Evolutionary conservation across 1,140 invertebrate species (phyloP).

Genomic region (Fopius arisanus): DNA sequence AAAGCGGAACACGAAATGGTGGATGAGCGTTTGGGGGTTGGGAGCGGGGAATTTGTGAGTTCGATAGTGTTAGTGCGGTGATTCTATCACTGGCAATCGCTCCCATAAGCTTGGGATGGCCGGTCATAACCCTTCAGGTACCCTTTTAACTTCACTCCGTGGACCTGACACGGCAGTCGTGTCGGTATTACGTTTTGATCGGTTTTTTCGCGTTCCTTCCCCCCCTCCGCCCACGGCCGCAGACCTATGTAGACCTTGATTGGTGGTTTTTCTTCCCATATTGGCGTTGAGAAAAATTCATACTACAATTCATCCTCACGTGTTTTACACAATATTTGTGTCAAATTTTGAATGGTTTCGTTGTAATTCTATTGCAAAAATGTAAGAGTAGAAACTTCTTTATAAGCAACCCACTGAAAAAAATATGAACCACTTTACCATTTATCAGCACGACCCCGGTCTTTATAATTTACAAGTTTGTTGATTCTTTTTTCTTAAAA

Average conservation of each 20-base stretch:
- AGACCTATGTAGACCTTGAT: conserved; percentile 36
- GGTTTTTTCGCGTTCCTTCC: conserved; percentile 29
- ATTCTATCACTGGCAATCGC: conserved; percentile 63
- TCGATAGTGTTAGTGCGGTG: conserved; percentile 46
- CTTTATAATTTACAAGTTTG: no score
- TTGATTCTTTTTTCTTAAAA: no score
- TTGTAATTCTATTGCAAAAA: no score
- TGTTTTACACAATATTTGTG: no score
- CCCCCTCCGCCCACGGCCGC: no score
- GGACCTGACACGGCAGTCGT: conserved; percentile 59
- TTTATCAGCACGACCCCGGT: no score
- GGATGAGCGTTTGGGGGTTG: neutral
- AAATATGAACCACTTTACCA: no score
- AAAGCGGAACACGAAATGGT: conserved; percentile 11
- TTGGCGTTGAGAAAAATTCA: no score
- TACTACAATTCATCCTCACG: no score
- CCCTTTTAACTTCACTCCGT: conserved; percentile 60
- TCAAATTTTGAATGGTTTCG: no score
- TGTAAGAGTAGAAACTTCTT: no score
- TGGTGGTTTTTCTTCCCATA: neutral
- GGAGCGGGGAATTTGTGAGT: neutral
- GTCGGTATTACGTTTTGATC: conserved; percentile 45
- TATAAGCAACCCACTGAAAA: no score
- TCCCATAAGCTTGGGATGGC: conserved; percentile 58
- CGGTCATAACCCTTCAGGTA: conserved; percentile 59